A percentile compares a stretch with the other conserved stretches of the same genome.
These are phyloP conservation scores for Colaptes auratus DNA, from an alignment of 2,113 vertebrate species.

Conservation along the genomic window DNA sequence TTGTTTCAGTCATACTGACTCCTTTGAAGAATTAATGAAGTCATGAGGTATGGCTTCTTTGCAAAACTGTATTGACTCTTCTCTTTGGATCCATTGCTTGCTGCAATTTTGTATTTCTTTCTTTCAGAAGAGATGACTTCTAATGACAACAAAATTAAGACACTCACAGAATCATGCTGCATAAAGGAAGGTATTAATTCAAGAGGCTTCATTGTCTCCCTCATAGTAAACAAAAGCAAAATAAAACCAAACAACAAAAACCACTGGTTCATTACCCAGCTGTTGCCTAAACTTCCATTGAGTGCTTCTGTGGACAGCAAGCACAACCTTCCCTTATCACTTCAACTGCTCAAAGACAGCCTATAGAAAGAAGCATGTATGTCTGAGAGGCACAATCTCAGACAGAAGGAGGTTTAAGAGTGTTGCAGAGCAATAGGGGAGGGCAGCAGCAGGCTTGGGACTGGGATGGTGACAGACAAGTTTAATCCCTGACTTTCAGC, in stretches of 20 bases:
- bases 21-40: neutral
- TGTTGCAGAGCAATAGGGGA: neutral
- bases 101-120: neutral
- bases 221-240: neutral
- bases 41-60: neutral
- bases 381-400: too few relatives aligned
- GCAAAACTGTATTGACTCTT: neutral
- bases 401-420: neutral
- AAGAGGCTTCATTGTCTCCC: neutral
- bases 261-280: neutral
- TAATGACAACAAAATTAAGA: neutral
- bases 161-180: neutral
- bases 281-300: neutral
- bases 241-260: neutral
- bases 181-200: neutral
- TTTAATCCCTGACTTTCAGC: neutral
- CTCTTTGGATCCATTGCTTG: neutral
- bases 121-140: neutral
- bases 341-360: neutral
- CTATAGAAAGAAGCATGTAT: too few relatives aligned
- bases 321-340: neutral
- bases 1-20: neutral
- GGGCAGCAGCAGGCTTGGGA: neutral
- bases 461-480: neutral
- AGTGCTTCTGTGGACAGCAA: rapidly evolving